Evolutionary conservation across 2,797 vertebrate genomes (phyloP), one percentile per base, ranked within the genome.

Genomic region (Oreortyx pictus): DNA sequence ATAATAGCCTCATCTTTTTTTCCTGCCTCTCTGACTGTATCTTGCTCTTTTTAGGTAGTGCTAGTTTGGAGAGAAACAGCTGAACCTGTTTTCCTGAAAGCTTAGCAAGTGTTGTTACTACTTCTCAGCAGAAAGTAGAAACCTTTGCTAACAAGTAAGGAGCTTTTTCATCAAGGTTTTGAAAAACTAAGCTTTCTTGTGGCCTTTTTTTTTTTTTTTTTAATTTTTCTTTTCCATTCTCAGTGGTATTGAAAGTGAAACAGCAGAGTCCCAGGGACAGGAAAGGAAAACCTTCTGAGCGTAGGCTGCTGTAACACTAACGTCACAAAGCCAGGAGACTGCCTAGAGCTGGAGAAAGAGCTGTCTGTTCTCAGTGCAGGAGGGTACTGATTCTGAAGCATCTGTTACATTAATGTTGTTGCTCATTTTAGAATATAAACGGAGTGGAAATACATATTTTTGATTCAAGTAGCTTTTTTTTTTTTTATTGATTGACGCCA

Each of bases 381-480:
- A 57, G 57, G 37, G 8, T 82, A 37, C 65, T 87, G 71, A 68
- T 71, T 93, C 52, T 79, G 75, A 92, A 86, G 65, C 75, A 71
- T 89, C 61, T 89, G 39, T 79, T 80, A 68, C 41, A 43, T 61
- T 85, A 54, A 65, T 0, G 0, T 88, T 77, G 57, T 78, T 24
- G 22, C 12, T 81, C 19, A 59, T 91, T 92, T 82, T 24, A 43
- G 89, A 93, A 62, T 47, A 74, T 6, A 59, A 86, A 18, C 39
- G 56, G 87, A 81, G 89, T 82, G 46, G 64, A 94, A 92, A 25
- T 43, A 19, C 50, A 11, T 50, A 4, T 82, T 44, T 89, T 82
- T 90, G 29, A 81, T 90, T 73, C 64, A 44, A 77, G 19, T 61
- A 62, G 24, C 31, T 79, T 91, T 27, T 87, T 92, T 91, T 50